Conservation (phyloP, 1,140 invertebrate genomes). For the Cyclargus thomasi region DNA sequence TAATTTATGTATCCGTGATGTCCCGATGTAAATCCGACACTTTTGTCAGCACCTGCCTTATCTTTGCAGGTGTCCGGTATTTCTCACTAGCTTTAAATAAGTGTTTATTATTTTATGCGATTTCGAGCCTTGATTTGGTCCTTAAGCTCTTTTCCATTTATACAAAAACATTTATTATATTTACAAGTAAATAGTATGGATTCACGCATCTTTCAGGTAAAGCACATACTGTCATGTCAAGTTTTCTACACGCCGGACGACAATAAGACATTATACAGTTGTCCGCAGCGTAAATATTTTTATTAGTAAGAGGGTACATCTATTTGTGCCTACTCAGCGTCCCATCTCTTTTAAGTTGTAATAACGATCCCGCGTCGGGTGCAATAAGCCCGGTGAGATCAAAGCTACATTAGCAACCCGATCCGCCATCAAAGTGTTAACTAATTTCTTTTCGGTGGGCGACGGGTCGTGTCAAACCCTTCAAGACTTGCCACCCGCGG, state of each 20-base stretch:
- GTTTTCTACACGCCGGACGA: too few relatives aligned
- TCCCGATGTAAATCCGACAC: background rate
- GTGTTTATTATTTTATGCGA: background rate
- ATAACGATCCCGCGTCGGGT: slow-evolving; percentile 19
- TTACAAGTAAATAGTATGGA: too few relatives aligned
- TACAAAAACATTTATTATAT: too few relatives aligned
- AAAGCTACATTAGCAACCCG: slow-evolving; percentile 61
- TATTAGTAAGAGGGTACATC: background rate
- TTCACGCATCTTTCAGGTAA: too few relatives aligned
- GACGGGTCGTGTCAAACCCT: slow-evolving; percentile 59
- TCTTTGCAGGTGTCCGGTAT: background rate
- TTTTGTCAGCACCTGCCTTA: background rate
- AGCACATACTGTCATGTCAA: too few relatives aligned
- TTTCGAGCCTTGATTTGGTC: background rate
- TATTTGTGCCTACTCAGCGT: too few relatives aligned
- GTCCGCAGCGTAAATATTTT: too few relatives aligned
- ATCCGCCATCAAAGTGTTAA: slow-evolving; percentile 61
- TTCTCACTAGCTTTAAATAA: background rate
- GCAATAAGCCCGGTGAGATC: slow-evolving; percentile 47
- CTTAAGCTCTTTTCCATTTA: too few relatives aligned
- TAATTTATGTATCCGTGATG: background rate
- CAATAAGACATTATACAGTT: too few relatives aligned
- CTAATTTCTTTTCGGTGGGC: slow-evolving; percentile 54
- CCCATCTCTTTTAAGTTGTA: background rate
- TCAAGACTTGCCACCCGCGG: slow-evolving; percentile 55